phyloP scores from a whole-genome alignment of 2,888 invertebrate species.

The Lycaena phlaeas region DNA sequence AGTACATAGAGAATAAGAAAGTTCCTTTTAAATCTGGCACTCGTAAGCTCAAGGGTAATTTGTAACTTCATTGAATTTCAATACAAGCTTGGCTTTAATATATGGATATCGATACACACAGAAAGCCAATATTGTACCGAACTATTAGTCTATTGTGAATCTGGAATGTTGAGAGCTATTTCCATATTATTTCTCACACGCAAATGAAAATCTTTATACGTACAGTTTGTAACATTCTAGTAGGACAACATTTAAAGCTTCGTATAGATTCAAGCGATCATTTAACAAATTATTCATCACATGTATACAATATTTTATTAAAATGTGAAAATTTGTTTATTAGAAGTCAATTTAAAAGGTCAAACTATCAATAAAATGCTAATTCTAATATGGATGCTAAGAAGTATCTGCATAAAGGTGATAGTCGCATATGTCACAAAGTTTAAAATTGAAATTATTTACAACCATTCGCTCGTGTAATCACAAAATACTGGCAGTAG shows the following conservation, averaged over 20 bases:
- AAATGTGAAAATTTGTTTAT: too few relatives aligned
- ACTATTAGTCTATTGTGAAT: neutral
- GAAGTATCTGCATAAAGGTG: too few relatives aligned
- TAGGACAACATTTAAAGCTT: conserved; percentile 20
- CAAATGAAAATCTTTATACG: neutral
- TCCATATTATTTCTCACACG: neutral
- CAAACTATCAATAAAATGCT: too few relatives aligned
- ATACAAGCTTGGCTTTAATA: too few relatives aligned
- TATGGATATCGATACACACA: neutral
- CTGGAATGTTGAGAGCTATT: neutral
- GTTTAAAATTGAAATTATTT: too few relatives aligned
- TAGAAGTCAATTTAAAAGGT: too few relatives aligned
- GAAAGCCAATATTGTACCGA: neutral
- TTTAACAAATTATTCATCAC: neutral
- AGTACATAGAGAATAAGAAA: conserved; percentile 10
- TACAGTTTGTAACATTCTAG: conserved; percentile 5
- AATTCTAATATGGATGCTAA: too few relatives aligned
- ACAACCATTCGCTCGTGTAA: too few relatives aligned
- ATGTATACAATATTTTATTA: neutral
- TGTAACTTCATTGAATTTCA: neutral
- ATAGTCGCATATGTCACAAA: too few relatives aligned
- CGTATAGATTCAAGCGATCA: neutral
- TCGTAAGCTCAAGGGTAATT: conserved; percentile 15
- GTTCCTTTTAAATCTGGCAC: conserved; percentile 10
- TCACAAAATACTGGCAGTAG: too few relatives aligned